These are phyloP conservation scores for Tolmerus cingulatus DNA, from an alignment of 2,888 invertebrate genomes.

Conservation along the genomic window DNA sequence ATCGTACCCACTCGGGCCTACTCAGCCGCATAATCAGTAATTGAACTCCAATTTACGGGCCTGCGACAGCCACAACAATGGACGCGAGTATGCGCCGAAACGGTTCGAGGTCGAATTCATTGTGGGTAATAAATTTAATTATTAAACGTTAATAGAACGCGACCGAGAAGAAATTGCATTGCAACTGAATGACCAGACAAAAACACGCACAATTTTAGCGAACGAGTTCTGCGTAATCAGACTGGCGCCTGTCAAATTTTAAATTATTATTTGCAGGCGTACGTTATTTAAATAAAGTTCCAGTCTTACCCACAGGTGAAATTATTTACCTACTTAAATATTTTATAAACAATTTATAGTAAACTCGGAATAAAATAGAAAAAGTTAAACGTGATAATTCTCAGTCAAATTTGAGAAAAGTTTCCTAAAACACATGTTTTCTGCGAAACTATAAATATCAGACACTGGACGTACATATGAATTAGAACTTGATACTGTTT, in stretches of 20 bases:
- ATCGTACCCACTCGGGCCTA: not conserved
- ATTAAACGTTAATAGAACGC: slow-evolving; percentile 23
- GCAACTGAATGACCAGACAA: not conserved
- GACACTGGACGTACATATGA: too few relatives aligned
- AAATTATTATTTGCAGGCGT: too few relatives aligned
- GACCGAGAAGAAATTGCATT: not conserved
- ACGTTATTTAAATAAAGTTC: too few relatives aligned
- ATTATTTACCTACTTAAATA: too few relatives aligned
- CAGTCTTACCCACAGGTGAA: too few relatives aligned
- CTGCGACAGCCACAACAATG: not conserved
- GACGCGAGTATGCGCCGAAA: not conserved
- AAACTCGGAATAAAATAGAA: too few relatives aligned
- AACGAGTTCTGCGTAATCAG: not conserved
- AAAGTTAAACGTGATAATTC: too few relatives aligned
- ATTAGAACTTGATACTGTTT: too few relatives aligned
- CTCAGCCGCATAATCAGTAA: slow-evolving; percentile 34
- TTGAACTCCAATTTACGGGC: slow-evolving; percentile 27
- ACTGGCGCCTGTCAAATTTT: not conserved
- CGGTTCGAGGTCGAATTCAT: slow-evolving; percentile 36
- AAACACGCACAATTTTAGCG: not conserved
- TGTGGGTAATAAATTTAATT: slow-evolving; percentile 5
- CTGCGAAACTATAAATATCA: too few relatives aligned
- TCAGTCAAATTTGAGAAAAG: too few relatives aligned
- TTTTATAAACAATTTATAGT: too few relatives aligned
- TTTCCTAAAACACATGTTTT: too few relatives aligned